Conservation (phyloP, 2,797 vertebrate species). For the Semaprochilodus insignis region DNA sequence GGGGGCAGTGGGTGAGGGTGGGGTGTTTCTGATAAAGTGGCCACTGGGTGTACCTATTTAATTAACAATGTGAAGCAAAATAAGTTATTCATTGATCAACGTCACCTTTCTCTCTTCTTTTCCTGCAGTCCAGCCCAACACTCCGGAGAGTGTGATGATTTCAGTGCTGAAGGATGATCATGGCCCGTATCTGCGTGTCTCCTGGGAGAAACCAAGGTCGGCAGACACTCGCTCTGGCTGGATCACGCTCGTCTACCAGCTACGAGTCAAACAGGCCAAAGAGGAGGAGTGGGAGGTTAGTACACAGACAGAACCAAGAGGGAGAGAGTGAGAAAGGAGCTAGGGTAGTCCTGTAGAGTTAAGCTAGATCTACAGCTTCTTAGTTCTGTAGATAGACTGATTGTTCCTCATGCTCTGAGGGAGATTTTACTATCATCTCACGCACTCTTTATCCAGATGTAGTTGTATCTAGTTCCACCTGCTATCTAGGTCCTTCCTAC, state of each 20-base stretch:
- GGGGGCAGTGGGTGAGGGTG: neutral
- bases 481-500: no score
- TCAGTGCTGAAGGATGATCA: conserved; percentile 75
- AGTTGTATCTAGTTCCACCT: no score
- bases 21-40: neutral
- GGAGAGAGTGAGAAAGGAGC: neutral
- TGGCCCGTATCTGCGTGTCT: conserved; percentile 81
- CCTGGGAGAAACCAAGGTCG: conserved; percentile 86
- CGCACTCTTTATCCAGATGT: no score
- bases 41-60: neutral
- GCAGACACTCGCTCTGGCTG: conserved; percentile 91
- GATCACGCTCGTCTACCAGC: conserved; percentile 92
- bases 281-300: conserved; percentile 88
- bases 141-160: conserved; percentile 86
- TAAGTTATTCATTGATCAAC: neutral
- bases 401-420: no score
- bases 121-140: conserved; percentile 87
- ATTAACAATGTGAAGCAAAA: neutral
- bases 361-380: no score
- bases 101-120: neutral
- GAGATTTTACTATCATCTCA: no score
- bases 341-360: no score
- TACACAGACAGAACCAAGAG: neutral
- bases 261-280: conserved; percentile 83
- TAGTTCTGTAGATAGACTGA: no score